phyloP scores from a whole-genome alignment of 2,113 vertebrate genomes.

The Hystrix cristata region DNA sequence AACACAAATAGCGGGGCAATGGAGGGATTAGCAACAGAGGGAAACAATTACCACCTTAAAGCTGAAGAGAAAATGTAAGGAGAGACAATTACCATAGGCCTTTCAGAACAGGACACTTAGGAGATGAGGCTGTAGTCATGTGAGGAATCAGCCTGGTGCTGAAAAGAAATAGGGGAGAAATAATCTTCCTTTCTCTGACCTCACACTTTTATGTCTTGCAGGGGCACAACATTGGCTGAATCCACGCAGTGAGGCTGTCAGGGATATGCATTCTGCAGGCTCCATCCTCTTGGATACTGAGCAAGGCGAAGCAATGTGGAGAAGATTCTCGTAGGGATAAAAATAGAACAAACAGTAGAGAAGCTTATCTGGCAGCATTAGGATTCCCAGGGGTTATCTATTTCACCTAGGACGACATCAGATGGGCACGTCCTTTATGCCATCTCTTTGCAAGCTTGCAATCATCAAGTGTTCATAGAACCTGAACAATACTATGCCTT shows the following conservation, averaged over 20 bases:
- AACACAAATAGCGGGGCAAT: neutral
- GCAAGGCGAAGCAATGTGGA: neutral
- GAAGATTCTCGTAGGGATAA: neutral
- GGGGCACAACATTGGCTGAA: neutral
- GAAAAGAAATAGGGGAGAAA: neutral
- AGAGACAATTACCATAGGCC: neutral
- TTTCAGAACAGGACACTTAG: neutral
- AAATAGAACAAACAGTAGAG: neutral
- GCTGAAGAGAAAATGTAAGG: neutral
- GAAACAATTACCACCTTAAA: neutral
- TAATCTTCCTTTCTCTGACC: neutral
- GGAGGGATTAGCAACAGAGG: neutral
- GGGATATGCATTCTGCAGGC: fast-evolving
- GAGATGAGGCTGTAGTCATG: neutral
- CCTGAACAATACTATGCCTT: neutral
- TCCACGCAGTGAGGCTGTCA: fast-evolving
- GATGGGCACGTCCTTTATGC: neutral
- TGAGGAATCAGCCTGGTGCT: neutral
- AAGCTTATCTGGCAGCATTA: neutral
- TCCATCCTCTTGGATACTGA: neutral
- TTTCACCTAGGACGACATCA: neutral
- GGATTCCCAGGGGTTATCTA: neutral
- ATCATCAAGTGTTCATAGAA: neutral
- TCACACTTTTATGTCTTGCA: fast-evolving
- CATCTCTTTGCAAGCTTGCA: neutral